Percentiles rank a stretch among this genome's conserved stretches.
Evolutionary conservation across 92 coral and sea anemone species (phyloP).

Genomic region (Chrysogorgia sp.): DNA sequence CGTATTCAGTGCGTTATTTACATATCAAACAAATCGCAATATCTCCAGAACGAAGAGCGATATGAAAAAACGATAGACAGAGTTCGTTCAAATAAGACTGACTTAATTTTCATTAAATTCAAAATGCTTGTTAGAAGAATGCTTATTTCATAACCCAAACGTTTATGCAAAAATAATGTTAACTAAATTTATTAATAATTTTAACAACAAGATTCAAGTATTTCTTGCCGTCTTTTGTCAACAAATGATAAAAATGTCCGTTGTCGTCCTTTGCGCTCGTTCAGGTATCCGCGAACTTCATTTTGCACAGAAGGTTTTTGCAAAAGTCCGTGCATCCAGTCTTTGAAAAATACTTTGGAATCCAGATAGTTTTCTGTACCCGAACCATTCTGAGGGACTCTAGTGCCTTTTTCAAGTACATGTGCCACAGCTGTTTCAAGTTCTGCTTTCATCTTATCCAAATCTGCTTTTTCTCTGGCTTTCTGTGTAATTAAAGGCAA

Average conservation of each 20-base stretch:
- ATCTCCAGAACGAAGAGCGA: no score
- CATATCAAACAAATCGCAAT: no score
- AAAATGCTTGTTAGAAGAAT: no score
- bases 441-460: conserved; percentile 62
- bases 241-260: conserved; percentile 67
- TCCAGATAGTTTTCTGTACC: background rate
- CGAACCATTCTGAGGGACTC: conserved; percentile 20
- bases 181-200: background rate
- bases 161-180: no score
- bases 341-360: conserved; percentile 11
- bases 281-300: conserved; percentile 59
- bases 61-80: no score
- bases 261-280: conserved; percentile 65
- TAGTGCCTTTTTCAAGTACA: conserved; percentile 67
- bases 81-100: no score
- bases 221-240: conserved; percentile 40
- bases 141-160: no score
- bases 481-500: conserved; percentile 46
- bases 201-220: conserved; percentile 17
- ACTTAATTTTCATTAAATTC: no score
- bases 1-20: no score
- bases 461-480: conserved; percentile 52
- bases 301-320: conserved; percentile 62
- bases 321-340: conserved; percentile 46
- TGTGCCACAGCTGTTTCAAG: conserved; percentile 73